phyloP scores from a whole-genome alignment of 2,888 invertebrate genomes.

The Eupithecia tripunctaria region DNA sequence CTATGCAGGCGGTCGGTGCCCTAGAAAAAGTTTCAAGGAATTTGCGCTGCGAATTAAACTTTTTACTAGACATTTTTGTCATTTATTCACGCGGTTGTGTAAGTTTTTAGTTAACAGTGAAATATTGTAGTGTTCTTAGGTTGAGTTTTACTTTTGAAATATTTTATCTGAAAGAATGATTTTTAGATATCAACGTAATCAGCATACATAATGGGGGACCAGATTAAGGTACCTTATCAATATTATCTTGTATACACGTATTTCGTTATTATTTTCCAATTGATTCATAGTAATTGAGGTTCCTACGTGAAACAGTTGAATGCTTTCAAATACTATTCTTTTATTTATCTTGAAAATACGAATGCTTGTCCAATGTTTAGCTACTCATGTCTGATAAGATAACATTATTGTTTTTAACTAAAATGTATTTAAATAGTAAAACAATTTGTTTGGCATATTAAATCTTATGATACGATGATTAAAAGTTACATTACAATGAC shows the following conservation, averaged over 20 bases:
- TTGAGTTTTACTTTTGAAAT: slow-evolving; percentile 17
- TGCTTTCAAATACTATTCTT: neutral
- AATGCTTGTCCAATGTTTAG: neutral
- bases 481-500: slow-evolving; percentile 18
- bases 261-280: neutral
- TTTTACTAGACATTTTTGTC: slow-evolving; percentile 48
- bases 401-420: slow-evolving; percentile 5
- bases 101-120: slow-evolving; percentile 35
- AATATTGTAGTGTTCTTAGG: slow-evolving; percentile 26
- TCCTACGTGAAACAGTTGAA: neutral
- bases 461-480: slow-evolving; percentile 3
- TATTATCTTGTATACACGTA: neutral
- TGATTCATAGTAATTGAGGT: neutral
- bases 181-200: neutral
- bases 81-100: slow-evolving; percentile 38
- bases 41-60: slow-evolving; percentile 55
- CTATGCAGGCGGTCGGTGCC: slow-evolving; percentile 47
- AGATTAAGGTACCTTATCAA: neutral
- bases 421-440: neutral
- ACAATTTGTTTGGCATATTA: slow-evolving; percentile 1
- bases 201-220: neutral
- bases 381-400: slow-evolving; percentile 18
- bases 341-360: neutral
- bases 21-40: slow-evolving; percentile 49
- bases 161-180: neutral